Evolutionary conservation across 2,797 vertebrate genomes (phyloP).

Genomic region (Cheirogaleus major): DNA sequence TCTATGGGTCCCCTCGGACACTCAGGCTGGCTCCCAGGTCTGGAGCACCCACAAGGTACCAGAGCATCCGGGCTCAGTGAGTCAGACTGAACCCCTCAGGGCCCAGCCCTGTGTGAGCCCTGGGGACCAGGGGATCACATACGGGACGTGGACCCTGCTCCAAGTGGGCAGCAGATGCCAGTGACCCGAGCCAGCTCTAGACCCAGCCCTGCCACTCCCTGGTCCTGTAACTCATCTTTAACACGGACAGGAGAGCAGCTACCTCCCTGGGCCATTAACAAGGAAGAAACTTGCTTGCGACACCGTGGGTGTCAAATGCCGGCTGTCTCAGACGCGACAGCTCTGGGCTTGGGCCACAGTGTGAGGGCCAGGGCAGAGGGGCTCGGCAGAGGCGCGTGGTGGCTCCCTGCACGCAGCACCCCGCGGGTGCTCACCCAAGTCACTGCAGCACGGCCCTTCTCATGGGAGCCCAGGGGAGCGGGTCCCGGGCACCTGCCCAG

Average conservation of each 20-base stretch:
- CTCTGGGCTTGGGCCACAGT: neutral
- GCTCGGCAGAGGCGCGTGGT: fast-evolving
- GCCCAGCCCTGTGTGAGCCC: neutral
- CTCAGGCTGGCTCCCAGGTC: neutral
- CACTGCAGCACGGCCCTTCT: neutral
- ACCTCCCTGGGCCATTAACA: neutral
- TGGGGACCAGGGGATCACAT: neutral
- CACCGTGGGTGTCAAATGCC: neutral
- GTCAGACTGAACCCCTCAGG: neutral
- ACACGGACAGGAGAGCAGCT: neutral
- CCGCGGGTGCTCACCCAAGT: neutral
- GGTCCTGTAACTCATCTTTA: neutral
- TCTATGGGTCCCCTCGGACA: neutral
- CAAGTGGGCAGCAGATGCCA: neutral
- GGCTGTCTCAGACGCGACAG: no score
- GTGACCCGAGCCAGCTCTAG: neutral
- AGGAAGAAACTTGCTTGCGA: neutral
- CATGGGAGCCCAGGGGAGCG: neutral
- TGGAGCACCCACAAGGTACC: neutral
- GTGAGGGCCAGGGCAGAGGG: neutral
- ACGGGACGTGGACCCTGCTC: no score
- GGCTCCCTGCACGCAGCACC: neutral
- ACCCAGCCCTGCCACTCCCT: neutral
- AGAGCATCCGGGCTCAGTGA: neutral
- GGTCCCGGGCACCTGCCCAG: neutral